Evolutionary conservation across 1,140 invertebrate genomes (phyloP), one percentile per base, ranked within the genome.

Genomic region (Neuroterus valhalla): DNA sequence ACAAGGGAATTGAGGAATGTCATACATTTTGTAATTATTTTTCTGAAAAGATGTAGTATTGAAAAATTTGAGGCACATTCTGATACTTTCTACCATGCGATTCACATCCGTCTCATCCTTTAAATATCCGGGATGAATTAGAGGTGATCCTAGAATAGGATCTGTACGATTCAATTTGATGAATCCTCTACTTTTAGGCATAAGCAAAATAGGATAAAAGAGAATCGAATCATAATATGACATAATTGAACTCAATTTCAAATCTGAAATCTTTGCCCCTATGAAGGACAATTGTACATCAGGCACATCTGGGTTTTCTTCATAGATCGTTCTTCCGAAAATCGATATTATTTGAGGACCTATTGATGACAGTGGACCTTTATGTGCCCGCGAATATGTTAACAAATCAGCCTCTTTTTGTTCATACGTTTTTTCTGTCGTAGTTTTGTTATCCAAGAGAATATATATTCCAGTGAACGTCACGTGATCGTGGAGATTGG

Each of bases 401-500:
- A 83, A 31, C 0, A 12, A 66, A 14, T 84, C 83, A 3, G 80
- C 8, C 66, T 89, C 87, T n/a, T 91, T 87, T 78, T 91, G 87
- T 21, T 91, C 82, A 19, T 90, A 84, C 76, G 88, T 87, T n/a
- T 77, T 82, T 3, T 66, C 77, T 2, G 87, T 92, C 0, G 92
- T 88, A 0, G 92, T 91, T 12, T 90, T 86, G 73, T 92, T 92
- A 0, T 81, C 85, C 43, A 93, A 46, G 0, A 68, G 48, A 1
- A 83, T 91, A 1, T 93, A 87, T 0, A 93, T 85, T 19, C 92
- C 90, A 79, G 91, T 90, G n/a, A 91, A 91, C 0, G 92, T 92
- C 0, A 90, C 74, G 78, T 94, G 93, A 79, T 94, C 93, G 82
- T 93, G 92, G 0, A 96, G 90, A 85, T 95, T 95, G 62, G 91